Evolutionary conservation across 2,113 vertebrate species (phyloP), one percentile per base, ranked within the genome.

Genomic region (Rhinopomastus cyanomelas): DNA sequence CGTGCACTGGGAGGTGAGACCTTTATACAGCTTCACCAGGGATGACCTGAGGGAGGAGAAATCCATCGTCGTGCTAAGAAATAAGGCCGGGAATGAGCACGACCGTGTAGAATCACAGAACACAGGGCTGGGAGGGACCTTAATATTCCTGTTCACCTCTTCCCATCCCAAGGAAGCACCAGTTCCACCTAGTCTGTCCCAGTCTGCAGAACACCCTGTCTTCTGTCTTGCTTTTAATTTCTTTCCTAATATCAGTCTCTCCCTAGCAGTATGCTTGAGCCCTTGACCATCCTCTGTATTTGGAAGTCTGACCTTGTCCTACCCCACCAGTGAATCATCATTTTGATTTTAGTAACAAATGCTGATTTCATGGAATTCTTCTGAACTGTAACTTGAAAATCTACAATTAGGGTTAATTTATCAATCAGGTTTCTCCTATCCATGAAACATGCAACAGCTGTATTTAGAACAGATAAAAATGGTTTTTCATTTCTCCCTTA

Each of bases 11-110:
- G 97, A 98, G 82, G 97, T 97, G 69, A 98, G 96, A 59, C 97
- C 97, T 97, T 98, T 99, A 87, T 98, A 97, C 91, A 99, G 96
- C 90, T 98, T 99, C 48, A 98, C 98, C 96, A 98, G 97, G 89
- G 98, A 98, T 27, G 98, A 98, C 97, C 99, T 99, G 97, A 96
- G 37, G 95, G 92, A 96, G 92, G 69, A 69, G 89, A 97, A 94
- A 93, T 94, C 91, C 94, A 94, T 89, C 89, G 89, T 95, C 85
- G 91, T 84, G 91, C 82, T 94, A 86, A 94, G 92, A 85, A 86
- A 91, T 90, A 95, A 94, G 94, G 93, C 93, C 94, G 86, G 88
- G 81, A 91, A 95, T 88, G 81, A 94, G 92, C 92, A 94, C 90
- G 30, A 95, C 88, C 69, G 1, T 49, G 77, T 75, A 87, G 87